Percentiles rank a stretch among this genome's conserved stretches.
These are phyloP conservation scores for Stegostoma tigrinum DNA, from an alignment of 2,113 vertebrate genomes.

Conservation along the genomic window DNA sequence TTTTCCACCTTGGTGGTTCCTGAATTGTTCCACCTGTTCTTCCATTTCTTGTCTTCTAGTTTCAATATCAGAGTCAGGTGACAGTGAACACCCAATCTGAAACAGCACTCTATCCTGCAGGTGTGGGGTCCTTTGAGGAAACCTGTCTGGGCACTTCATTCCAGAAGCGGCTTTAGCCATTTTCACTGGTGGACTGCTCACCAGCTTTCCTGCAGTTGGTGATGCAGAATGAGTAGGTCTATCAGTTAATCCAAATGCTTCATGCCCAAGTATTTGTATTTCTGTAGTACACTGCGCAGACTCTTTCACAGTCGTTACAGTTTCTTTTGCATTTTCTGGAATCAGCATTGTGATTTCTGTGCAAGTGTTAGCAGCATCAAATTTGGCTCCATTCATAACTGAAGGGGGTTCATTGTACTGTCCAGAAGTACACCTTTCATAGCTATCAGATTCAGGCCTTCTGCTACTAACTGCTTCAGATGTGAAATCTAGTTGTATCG, in stretches of 20 bases:
- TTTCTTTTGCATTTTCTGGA: conserved; percentile 42
- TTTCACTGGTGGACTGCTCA: conserved; percentile 37
- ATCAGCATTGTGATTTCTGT: conserved; percentile 37
- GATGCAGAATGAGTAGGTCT: conserved; percentile 31
- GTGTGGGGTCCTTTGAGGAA: conserved; percentile 43
- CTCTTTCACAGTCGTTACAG: conserved; percentile 36
- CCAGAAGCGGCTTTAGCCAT: conserved; percentile 41
- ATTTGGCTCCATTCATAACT: not conserved
- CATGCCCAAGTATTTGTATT: not conserved
- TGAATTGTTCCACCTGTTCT: conserved; percentile 45
- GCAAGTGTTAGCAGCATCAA: not conserved
- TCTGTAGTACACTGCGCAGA: conserved; percentile 20
- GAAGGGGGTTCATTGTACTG: conserved; percentile 2
- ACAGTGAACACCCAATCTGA: conserved; percentile 66
- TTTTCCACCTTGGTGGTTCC: conserved; percentile 39
- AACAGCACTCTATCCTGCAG: conserved; percentile 62
- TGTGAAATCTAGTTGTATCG: not conserved
- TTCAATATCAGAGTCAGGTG: conserved; percentile 65
- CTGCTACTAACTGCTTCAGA: conserved; percentile 42
- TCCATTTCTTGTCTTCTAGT: conserved; percentile 50
- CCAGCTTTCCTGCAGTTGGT: conserved; percentile 39
- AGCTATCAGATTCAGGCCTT: not conserved
- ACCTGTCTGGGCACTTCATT: conserved; percentile 51
- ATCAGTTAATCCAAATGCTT: conserved; percentile 35
- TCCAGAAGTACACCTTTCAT: conserved; percentile 31